phyloP scores from a whole-genome alignment of 2,797 vertebrate genomes.

The Dallia pectoralis region DNA sequence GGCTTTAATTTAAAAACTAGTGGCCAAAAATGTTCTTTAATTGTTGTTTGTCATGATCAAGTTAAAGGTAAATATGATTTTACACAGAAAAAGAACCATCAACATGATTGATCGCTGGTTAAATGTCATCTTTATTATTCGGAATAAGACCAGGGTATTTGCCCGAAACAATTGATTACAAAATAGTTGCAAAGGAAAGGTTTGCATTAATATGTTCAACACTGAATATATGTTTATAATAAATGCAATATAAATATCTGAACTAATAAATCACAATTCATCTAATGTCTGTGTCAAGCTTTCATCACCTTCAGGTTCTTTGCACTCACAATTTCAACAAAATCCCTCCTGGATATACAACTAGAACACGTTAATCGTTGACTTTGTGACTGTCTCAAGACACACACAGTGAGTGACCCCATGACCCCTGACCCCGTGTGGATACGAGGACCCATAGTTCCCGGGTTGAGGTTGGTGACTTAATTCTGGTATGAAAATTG shows the following conservation, averaged over 20 bases:
- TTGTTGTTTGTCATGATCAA: neutral
- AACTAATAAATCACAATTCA: constrained; percentile 43
- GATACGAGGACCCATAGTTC: constrained; percentile 23
- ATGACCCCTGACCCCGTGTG: constrained; percentile 22
- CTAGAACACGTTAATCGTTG: constrained; percentile 16
- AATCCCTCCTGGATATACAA: constrained; percentile 13
- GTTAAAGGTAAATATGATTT: neutral
- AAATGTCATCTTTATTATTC: constrained; percentile 74
- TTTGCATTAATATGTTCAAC: constrained; percentile 59
- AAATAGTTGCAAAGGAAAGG: constrained; percentile 68
- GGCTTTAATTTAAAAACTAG: too few species aligned
- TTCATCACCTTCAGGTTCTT: constrained; percentile 50
- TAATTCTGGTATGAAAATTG: constrained; percentile 34
- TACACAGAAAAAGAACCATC: constrained; percentile 35
- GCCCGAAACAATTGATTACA: constrained; percentile 67
- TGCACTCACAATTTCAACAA: constrained; percentile 16
- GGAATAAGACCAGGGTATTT: constrained; percentile 63
- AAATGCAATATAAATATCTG: constrained; percentile 40
- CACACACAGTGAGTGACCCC: neutral
- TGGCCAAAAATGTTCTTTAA: neutral
- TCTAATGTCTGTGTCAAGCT: constrained; percentile 45
- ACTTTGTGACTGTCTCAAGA: constrained; percentile 1
- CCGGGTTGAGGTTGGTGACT: constrained; percentile 36
- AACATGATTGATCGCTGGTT: constrained; percentile 49
- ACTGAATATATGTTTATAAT: constrained; percentile 45